Evolutionary conservation across 2,888 invertebrate genomes (phyloP).

Genomic region (Ligdia adustata): DNA sequence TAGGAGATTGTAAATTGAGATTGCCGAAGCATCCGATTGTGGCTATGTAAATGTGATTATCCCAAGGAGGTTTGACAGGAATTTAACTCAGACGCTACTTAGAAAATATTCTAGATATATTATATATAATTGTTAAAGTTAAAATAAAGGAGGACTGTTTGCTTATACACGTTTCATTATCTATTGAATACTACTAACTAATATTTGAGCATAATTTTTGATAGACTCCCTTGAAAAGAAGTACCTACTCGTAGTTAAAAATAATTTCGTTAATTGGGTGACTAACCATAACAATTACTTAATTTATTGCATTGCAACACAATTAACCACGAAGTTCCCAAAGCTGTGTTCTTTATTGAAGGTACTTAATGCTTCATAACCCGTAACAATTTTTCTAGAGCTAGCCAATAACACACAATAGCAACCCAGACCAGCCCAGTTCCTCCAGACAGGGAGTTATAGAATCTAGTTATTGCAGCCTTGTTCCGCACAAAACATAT

Average conservation of each 20-base stretch:
- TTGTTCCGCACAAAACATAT: slow-evolving; percentile 6
- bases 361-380: no score
- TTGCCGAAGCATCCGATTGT: no score
- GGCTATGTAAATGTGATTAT: no score
- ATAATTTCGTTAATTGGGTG: neutral
- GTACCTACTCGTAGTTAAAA: neutral
- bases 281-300: neutral
- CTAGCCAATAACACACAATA: neutral
- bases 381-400: neutral
- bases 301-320: neutral
- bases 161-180: no score
- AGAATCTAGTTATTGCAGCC: slow-evolving; percentile 11
- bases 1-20: no score
- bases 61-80: no score
- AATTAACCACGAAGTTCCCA: neutral
- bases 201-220: no score
- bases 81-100: no score
- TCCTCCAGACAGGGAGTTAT: slow-evolving; percentile 2
- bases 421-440: neutral
- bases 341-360: slow-evolving; percentile 3
- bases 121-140: no score
- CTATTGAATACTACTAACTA: no score
- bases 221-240: neutral
- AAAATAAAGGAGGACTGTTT: no score
- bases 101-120: no score